A percentile compares a stretch with the other conserved stretches of the same genome.
phyloP scores from a whole-genome alignment of 2,113 vertebrate genomes.

The Pungitius pungitius region DNA sequence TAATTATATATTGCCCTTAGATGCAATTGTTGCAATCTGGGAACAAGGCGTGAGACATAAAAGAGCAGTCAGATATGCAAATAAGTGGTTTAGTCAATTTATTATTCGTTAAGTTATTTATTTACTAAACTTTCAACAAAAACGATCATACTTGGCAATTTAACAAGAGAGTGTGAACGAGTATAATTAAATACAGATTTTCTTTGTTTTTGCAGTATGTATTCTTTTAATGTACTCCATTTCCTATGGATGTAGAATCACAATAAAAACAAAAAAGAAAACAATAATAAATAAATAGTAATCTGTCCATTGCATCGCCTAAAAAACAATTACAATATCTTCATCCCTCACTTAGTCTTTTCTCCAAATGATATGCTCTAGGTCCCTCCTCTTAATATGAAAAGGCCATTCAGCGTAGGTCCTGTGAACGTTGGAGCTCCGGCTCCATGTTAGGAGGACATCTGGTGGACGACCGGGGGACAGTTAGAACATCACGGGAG shows the following conservation, averaged over 20 bases:
- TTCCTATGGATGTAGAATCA: neutral
- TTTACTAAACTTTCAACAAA: no score
- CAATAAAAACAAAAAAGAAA: neutral
- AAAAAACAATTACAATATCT: neutral
- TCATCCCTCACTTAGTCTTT: neutral
- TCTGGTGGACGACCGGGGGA: conserved; percentile 18
- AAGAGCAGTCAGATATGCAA: no score
- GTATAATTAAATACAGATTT: no score
- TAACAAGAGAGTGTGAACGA: no score
- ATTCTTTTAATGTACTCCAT: neutral
- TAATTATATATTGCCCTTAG: no score
- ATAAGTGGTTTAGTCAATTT: no score
- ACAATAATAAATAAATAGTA: neutral
- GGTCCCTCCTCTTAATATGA: neutral
- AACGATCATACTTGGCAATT: no score
- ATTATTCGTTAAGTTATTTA: no score
- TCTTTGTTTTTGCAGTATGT: neutral
- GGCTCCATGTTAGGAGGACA: conserved; percentile 18
- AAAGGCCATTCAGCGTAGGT: neutral
- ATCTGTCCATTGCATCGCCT: neutral
- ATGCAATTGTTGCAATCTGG: no score
- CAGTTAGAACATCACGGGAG: neutral
- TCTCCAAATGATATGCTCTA: neutral
- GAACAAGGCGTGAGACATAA: no score
- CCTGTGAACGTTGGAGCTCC: neutral